A percentile compares a stretch with the other conserved stretches of the same genome.
Conservation (phyloP, 2,888 invertebrate genomes). For the Catocala sponsa region DNA sequence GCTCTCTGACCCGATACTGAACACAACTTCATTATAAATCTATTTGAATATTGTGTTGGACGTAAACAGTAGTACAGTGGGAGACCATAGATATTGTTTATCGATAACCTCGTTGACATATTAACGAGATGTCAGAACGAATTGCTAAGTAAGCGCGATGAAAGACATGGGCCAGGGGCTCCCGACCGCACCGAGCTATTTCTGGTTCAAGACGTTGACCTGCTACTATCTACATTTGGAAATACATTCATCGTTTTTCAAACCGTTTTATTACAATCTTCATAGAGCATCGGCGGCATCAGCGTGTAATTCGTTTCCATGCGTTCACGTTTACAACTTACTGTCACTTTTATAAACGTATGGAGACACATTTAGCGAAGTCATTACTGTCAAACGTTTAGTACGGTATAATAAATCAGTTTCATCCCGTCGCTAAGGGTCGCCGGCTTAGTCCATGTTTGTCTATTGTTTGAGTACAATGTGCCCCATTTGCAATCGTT, state of each 20-base stretch:
- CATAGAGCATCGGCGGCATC: slow-evolving; percentile 30
- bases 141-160: slow-evolving; percentile 77
- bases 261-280: slow-evolving; percentile 40
- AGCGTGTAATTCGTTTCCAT: slow-evolving; percentile 10
- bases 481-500: slow-evolving; percentile 64
- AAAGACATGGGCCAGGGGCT: slow-evolving; percentile 79
- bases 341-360: slow-evolving; percentile 34
- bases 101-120: slow-evolving; percentile 82
- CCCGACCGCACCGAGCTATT: slow-evolving; percentile 73
- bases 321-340: slow-evolving; percentile 7
- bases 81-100: slow-evolving; percentile 67
- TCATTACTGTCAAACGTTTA: slow-evolving; percentile 44
- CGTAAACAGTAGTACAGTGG: slow-evolving; percentile 64
- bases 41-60: slow-evolving; percentile 55
- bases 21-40: slow-evolving; percentile 48
- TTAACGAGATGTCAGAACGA: slow-evolving; percentile 80
- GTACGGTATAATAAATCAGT: slow-evolving; percentile 48
- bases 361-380: slow-evolving; percentile 32
- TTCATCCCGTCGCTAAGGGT: slow-evolving; percentile 43
- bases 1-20: slow-evolving; percentile 45
- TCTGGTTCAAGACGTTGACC: slow-evolving; percentile 83
- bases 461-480: slow-evolving; percentile 70
- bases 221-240: slow-evolving; percentile 62
- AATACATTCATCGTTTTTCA: slow-evolving; percentile 66
- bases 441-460: slow-evolving; percentile 56